Evolutionary conservation across 1,140 invertebrate species (phyloP), one percentile per base, ranked within the genome.

Genomic region (Papilio polytes): DNA sequence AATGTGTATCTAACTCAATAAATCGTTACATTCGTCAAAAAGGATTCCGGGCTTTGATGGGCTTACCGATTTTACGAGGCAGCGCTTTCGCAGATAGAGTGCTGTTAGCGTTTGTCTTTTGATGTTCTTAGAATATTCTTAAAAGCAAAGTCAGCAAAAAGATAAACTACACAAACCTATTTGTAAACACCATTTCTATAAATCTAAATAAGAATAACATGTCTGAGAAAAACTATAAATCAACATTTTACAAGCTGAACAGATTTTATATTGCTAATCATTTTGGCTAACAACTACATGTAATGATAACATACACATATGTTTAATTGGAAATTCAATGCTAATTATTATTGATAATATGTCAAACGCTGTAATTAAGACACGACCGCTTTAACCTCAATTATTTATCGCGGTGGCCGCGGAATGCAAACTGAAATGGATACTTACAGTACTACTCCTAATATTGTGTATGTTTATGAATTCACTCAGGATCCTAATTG

Each of bases 1-100:
- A 91, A 93, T 92, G 85, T 82, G 81, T 74, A 81, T 56, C 31
- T 81, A 81, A 80, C 46, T 78, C 80, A 83, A 83, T 86, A 85
- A 86, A 85, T 87, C 85, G 80, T 86, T 87, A 81, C 85, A 85
- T 80, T 81, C 82, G 56, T 31, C 77, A 63, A 78, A 78, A 78
- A 78, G 77, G 77, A 63, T 78, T 78, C 77, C 56, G 36, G n/a
- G 56, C 77, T 78, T 78, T 78, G 53, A 78, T 78, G 36, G 53
- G 77, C 77, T 78, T 78, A 78, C 53, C 59, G 44, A 63, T 63
- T 78, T 78, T 78, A 63, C 41, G 56, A 78, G 41, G 59, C 77
- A 26, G 77, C 59, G 31, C 56, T 63, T 78, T 44, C 36, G 31
- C 36, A 66, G 20, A 63, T 51, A 76, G 26, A 78, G 77, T 78